Conservation (phyloP, 2,888 invertebrate species). For the Furcula furcula region DNA sequence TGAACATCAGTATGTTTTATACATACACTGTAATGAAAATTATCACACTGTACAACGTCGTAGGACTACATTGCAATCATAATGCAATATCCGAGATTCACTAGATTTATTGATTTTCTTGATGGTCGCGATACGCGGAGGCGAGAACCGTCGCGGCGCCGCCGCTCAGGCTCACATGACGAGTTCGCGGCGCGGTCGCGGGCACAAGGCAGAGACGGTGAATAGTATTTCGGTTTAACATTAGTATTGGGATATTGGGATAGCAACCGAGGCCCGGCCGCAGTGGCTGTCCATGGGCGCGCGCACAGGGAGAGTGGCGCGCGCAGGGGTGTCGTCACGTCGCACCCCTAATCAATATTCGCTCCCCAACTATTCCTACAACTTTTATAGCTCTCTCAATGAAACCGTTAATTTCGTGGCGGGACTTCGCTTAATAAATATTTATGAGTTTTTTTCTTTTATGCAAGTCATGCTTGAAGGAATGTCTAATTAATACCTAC, state of each 20-base stretch:
- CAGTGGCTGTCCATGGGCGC: constrained; percentile 47
- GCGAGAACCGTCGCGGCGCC: constrained; percentile 29
- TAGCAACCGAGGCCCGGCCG: constrained; percentile 37
- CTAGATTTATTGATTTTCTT: constrained; percentile 71
- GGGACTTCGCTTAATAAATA: constrained; percentile 14
- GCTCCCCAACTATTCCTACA: constrained; percentile 56
- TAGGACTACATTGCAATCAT: constrained; percentile 38
- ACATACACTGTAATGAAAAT: constrained; percentile 69
- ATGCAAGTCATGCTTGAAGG: constrained; percentile 2
- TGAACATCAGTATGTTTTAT: constrained; percentile 73
- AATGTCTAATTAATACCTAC: not conserved
- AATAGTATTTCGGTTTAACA: constrained; percentile 34
- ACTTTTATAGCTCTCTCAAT: constrained; percentile 56
- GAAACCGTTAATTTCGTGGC: constrained; percentile 30
- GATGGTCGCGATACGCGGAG: constrained; percentile 38
- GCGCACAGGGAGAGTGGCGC: constrained; percentile 34
- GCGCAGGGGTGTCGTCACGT: not conserved
- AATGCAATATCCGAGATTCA: constrained; percentile 53
- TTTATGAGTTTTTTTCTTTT: constrained; percentile 16
- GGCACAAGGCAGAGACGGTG: constrained; percentile 18
- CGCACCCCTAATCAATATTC: constrained; percentile 72
- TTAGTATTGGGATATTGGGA: constrained; percentile 40
- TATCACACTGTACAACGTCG: constrained; percentile 46
- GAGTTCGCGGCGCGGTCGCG: constrained; percentile 14
- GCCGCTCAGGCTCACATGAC: constrained; percentile 35